A percentile compares a stretch with the other conserved stretches of the same genome.
Evolutionary conservation across 2,113 vertebrate genomes (phyloP).

Genomic region (Emberiza fucata): DNA sequence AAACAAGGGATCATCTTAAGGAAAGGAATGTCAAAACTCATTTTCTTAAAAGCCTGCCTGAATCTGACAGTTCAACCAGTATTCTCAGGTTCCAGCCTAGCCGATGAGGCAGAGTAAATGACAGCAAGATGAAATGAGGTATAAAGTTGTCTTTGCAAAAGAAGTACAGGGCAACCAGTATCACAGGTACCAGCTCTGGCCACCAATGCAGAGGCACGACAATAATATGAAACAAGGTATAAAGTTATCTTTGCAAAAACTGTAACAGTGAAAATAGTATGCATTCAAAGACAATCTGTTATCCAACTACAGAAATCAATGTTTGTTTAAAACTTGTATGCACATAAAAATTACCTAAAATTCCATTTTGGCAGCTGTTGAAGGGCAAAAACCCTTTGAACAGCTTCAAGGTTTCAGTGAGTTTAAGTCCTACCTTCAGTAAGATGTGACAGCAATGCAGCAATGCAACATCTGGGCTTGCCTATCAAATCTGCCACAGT

Average conservation of each 20-base stretch:
- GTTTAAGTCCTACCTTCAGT: background rate
- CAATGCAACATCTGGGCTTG: background rate
- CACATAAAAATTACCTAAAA: background rate
- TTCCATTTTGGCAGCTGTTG: background rate
- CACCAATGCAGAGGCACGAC: background rate
- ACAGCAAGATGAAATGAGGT: background rate
- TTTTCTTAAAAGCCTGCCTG: slow-evolving; percentile 52
- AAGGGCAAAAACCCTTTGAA: background rate
- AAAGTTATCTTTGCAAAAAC: background rate
- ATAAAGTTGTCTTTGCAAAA: background rate
- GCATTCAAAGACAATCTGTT: background rate
- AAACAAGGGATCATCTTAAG: slow-evolving; percentile 18
- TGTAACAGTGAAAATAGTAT: background rate
- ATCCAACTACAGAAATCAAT: background rate
- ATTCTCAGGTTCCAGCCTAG: background rate
- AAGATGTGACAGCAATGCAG: background rate
- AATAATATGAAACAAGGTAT: background rate
- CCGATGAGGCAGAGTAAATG: background rate
- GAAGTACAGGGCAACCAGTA: background rate
- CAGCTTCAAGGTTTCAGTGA: background rate
- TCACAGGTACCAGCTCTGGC: background rate
- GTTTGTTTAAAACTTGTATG: background rate
- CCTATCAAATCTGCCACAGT: background rate
- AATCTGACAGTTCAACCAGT: slow-evolving; percentile 15
- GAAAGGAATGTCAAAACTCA: slow-evolving; percentile 38